Conservation (phyloP, 2,113 vertebrate genomes). For the Corythornis vintsioides region DNA sequence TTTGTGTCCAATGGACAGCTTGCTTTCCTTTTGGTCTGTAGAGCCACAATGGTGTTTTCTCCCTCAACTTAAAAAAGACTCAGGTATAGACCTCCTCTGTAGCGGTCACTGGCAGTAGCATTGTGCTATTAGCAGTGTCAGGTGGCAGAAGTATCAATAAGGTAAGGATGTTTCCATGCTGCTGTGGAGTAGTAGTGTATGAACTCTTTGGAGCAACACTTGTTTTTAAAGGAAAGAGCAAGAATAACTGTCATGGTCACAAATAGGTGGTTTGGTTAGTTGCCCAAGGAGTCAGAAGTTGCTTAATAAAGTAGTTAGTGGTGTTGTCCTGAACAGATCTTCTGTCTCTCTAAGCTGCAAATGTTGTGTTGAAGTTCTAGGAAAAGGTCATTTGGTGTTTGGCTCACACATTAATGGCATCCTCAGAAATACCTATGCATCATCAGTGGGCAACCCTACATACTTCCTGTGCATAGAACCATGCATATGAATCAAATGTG, state of each 20-base stretch:
- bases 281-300: constrained; percentile 67
- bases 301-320: constrained; percentile 74
- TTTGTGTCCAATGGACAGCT: not conserved
- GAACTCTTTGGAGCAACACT: constrained; percentile 58
- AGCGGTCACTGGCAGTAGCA: not conserved
- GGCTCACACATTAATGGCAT: constrained; percentile 71
- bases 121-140: constrained; percentile 17
- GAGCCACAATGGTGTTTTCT: not conserved
- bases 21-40: not conserved
- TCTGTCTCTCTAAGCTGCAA: constrained; percentile 65
- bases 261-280: constrained; percentile 76
- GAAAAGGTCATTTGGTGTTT: constrained; percentile 76
- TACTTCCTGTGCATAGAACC: constrained; percentile 19
- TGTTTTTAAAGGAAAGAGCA: constrained; percentile 76
- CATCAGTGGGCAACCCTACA: constrained; percentile 34
- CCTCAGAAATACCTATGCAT: constrained; percentile 68
- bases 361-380: constrained; percentile 70
- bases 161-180: constrained; percentile 11
- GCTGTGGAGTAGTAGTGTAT: constrained; percentile 53
- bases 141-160: constrained; percentile 32
- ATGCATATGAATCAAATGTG: not conserved
- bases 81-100: not conserved
- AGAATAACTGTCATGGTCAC: constrained; percentile 78
- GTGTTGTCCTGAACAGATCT: constrained; percentile 72
- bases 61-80: not conserved